Conservation (phyloP, 2,113 vertebrate genomes). For the Nipponia nippon region DNA sequence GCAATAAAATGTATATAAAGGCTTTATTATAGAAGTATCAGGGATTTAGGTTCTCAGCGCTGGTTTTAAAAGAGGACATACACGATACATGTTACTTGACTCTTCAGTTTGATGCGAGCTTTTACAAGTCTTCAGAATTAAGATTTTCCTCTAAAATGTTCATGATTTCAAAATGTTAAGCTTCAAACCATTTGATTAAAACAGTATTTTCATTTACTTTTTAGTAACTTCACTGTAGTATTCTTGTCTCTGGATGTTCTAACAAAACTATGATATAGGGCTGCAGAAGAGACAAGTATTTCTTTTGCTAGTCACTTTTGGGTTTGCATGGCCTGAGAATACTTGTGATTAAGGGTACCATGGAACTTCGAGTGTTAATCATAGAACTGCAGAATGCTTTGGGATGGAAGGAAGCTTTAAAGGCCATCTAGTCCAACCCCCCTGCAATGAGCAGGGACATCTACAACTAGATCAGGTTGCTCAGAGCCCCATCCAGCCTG, state of each 20-base stretch:
- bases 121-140: background rate
- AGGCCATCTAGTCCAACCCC: too few relatives aligned
- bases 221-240: background rate
- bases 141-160: background rate
- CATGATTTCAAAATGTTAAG: background rate
- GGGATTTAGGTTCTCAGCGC: background rate
- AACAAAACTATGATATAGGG: background rate
- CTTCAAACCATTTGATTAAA: background rate
- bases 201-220: background rate
- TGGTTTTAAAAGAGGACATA: background rate
- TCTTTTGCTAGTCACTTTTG: background rate
- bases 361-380: background rate
- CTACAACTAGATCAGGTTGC: too few relatives aligned
- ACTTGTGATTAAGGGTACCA: background rate
- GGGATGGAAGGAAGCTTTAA: too few relatives aligned
- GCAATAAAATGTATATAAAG: background rate
- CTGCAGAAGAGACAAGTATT: background rate
- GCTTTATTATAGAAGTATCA: background rate
- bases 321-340: background rate
- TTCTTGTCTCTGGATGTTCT: background rate
- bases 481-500: too few relatives aligned
- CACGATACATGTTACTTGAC: rapidly evolving
- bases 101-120: background rate
- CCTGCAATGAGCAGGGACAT: too few relatives aligned
- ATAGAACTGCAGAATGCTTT: background rate